Conservation (phyloP, 2,113 vertebrate genomes). For the Ascaphus truei region DNA sequence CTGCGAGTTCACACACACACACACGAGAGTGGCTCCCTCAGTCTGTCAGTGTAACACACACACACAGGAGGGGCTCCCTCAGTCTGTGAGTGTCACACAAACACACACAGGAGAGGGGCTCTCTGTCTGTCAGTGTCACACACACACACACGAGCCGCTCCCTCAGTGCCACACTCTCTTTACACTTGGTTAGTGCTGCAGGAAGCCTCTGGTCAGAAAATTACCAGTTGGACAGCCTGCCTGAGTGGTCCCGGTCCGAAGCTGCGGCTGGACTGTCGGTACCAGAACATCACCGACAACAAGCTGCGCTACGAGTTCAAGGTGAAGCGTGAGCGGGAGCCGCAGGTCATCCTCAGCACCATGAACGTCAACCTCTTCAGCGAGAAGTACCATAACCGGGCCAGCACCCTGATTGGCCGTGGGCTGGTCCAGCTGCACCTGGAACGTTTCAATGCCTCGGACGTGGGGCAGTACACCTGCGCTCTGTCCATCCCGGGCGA, state of each 20-base stretch:
- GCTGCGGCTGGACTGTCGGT: conserved; percentile 17
- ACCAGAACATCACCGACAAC: conserved; percentile 15
- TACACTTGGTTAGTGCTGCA: not conserved
- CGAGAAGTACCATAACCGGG: conserved; percentile 25
- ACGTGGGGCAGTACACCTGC: conserved; percentile 16
- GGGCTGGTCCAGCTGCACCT: conserved; percentile 23
- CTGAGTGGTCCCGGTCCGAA: conserved; percentile 5
- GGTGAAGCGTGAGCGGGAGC: conserved; percentile 3
- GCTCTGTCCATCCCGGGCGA: conserved; percentile 15
- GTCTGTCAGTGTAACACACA: too few species aligned
- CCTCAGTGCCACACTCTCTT: too few species aligned
- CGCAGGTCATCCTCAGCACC: conserved; percentile 8
- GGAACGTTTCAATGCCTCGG: conserved; percentile 23
- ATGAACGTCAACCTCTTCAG: conserved; percentile 22
- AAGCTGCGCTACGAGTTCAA: conserved; percentile 11
- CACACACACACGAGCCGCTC: too few species aligned
- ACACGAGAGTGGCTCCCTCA: too few species aligned
- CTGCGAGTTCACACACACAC: too few species aligned
- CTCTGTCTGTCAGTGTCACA: too few species aligned
- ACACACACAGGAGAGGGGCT: too few species aligned
- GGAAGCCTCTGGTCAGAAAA: not conserved
- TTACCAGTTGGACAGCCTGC: conserved; percentile 13
- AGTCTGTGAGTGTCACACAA: too few species aligned
- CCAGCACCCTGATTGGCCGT: not conserved
- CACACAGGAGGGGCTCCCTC: too few species aligned